phyloP scores from a whole-genome alignment of 2,113 vertebrate species.

The Verasper variegatus region DNA sequence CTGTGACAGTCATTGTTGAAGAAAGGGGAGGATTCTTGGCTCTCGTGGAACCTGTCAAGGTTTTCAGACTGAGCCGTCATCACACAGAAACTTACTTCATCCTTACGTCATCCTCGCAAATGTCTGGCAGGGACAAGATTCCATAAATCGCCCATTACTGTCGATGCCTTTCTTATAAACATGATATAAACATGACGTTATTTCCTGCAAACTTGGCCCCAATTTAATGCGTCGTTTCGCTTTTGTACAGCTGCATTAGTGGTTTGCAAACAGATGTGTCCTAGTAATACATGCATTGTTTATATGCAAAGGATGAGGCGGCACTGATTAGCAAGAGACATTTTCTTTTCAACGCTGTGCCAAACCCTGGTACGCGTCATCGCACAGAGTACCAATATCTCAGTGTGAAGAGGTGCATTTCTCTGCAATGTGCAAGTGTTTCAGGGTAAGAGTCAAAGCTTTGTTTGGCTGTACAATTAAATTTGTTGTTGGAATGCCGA shows the following conservation, averaged over 20 bases:
- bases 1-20: background rate
- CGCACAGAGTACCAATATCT: background rate
- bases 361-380: constrained; percentile 4
- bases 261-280: constrained; percentile 29
- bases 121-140: background rate
- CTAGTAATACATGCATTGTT: constrained; percentile 34
- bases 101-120: background rate
- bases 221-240: constrained; percentile 26
- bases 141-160: background rate
- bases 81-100: background rate
- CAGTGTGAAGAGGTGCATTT: constrained; percentile 27
- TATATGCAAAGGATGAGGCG: constrained; percentile 16
- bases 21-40: background rate
- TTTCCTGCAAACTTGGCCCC: constrained; percentile 8
- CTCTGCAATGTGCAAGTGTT: background rate
- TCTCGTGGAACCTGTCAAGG: background rate
- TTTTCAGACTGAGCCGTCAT: background rate
- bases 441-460: background rate
- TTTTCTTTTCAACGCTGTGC: constrained; percentile 16
- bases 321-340: constrained; percentile 4
- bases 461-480: constrained; percentile 14
- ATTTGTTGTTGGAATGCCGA: constrained; percentile 44
- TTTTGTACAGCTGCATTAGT: background rate
- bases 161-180: constrained; percentile 18
- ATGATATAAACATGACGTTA: constrained; percentile 17